Conservation (phyloP, 2,113 vertebrate genomes). For the Antechinus flavipes region DNA sequence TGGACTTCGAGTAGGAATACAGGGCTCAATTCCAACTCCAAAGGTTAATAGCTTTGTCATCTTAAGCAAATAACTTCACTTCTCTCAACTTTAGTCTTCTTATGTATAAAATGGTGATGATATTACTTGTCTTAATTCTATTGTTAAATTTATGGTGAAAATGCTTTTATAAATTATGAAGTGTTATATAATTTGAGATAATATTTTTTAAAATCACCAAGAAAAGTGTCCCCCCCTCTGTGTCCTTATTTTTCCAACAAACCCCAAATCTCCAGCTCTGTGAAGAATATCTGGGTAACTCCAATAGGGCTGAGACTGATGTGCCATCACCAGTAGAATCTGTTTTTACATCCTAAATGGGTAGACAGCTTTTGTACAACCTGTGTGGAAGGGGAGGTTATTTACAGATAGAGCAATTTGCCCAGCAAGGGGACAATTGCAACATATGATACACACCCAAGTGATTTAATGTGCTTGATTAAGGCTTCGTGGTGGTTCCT, state of each 20-base stretch:
- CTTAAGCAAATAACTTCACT: too few species aligned
- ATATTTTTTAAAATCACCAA: too few species aligned
- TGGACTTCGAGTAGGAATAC: too few species aligned
- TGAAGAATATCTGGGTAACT: background rate
- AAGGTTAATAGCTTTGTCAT: too few species aligned
- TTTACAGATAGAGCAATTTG: constrained; percentile 55
- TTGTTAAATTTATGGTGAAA: too few species aligned
- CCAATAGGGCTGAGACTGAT: background rate
- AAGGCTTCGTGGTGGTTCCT: constrained; percentile 27
- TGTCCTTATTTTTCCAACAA: background rate
- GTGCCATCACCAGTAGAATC: background rate
- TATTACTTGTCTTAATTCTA: too few species aligned
- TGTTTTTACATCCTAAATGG: background rate
- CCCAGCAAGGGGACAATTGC: constrained; percentile 14
- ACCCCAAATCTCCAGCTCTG: background rate
- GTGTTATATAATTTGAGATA: too few species aligned
- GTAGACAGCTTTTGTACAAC: background rate
- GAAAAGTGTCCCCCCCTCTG: background rate
- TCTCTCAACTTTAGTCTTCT: too few species aligned
- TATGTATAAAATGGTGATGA: too few species aligned
- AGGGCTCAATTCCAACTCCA: too few species aligned
- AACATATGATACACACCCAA: constrained; percentile 19
- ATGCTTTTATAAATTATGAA: too few species aligned
- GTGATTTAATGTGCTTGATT: constrained; percentile 39
- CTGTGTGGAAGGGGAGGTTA: constrained; percentile 25